These are phyloP conservation scores for Chroicocephalus ridibundus DNA, from an alignment of 2,113 vertebrate genomes.

Conservation along the genomic window DNA sequence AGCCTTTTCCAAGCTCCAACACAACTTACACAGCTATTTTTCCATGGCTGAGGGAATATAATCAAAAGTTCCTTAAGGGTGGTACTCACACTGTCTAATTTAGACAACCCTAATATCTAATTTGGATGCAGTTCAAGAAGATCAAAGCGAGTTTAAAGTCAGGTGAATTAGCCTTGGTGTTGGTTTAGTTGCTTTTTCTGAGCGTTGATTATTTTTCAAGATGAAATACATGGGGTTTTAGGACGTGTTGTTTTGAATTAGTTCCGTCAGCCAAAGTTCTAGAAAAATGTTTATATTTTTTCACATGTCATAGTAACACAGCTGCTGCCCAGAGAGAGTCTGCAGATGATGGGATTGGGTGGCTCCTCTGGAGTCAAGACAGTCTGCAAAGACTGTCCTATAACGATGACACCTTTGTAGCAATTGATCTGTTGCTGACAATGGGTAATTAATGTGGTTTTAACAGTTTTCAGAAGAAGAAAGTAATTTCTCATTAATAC, in stretches of 20 bases:
- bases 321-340: not conserved
- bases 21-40: not conserved
- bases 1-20: not conserved
- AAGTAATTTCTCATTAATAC: not conserved
- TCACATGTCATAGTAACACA: accelerated
- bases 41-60: not conserved
- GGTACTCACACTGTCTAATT: not conserved
- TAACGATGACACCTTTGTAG: not conserved
- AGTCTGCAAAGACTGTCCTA: not conserved
- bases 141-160: not conserved
- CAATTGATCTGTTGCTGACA: not conserved
- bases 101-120: not conserved
- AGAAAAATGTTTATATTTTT: not conserved
- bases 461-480: not conserved
- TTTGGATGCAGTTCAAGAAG: not conserved
- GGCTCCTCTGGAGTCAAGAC: not conserved
- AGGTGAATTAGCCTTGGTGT: not conserved
- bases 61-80: not conserved
- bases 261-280: not conserved
- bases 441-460: not conserved
- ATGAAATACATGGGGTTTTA: not conserved
- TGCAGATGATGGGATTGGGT: not conserved
- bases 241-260: not conserved
- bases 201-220: not conserved
- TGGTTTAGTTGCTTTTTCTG: not conserved